phyloP scores from a whole-genome alignment of 2,888 invertebrate genomes.

The Spilarctia lutea region DNA sequence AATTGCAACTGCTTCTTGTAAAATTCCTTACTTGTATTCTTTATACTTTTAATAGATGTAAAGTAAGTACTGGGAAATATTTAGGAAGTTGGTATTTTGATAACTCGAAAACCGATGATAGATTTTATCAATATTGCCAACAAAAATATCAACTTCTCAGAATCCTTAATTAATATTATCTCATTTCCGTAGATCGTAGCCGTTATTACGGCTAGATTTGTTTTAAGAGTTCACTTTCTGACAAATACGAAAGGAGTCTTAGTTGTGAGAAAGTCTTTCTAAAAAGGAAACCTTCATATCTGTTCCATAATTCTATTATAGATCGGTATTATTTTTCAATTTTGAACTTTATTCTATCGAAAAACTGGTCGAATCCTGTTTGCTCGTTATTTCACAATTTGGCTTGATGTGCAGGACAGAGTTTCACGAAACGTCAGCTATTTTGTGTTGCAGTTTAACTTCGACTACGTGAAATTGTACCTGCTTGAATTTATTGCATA shows the following conservation, averaged over 20 bases:
- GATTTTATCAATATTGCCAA: neutral
- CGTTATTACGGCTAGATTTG: neutral
- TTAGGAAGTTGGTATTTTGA: neutral
- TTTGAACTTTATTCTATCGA: constrained; percentile 4
- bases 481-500: constrained; percentile 7
- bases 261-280: no score
- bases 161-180: neutral
- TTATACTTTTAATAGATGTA: neutral
- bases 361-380: constrained; percentile 9
- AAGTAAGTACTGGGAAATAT: neutral
- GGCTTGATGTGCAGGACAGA: constrained; percentile 14
- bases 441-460: constrained; percentile 24
- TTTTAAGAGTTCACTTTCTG: neutral
- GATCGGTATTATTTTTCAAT: neutral
- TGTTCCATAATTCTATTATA: neutral
- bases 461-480: constrained; percentile 5
- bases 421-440: constrained; percentile 25
- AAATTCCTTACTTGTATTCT: neutral
- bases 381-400: constrained; percentile 16
- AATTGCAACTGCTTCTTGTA: neutral
- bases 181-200: neutral
- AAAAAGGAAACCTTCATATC: neutral
- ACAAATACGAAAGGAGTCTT: no score
- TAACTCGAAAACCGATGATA: neutral
- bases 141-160: neutral